phyloP scores from a whole-genome alignment of 2,888 invertebrate species.

The Belgica antarctica region DNA sequence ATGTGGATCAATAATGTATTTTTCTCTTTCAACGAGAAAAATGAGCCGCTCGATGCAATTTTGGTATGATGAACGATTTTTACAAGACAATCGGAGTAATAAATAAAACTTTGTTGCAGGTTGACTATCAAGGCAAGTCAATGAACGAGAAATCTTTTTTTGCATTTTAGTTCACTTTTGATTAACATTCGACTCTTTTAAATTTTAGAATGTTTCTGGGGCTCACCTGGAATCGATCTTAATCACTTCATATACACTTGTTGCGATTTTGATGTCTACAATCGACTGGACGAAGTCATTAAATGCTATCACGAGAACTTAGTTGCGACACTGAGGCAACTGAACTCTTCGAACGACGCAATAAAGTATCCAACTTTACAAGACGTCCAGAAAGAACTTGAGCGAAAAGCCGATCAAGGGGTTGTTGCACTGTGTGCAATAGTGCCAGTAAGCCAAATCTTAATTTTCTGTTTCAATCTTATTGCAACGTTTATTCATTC shows the following conservation, averaged over 20 bases:
- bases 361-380: conserved; percentile 49
- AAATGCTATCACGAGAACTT: conserved; percentile 47
- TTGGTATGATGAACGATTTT: conserved; percentile 49
- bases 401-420: conserved; percentile 49
- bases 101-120: conserved; percentile 45
- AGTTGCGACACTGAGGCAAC: conserved; percentile 46
- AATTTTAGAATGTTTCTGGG: conserved; percentile 50
- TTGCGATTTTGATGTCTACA: conserved; percentile 48
- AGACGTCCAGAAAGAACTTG: conserved; percentile 48
- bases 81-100: background rate
- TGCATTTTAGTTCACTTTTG: conserved; percentile 47
- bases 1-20: conserved; percentile 57
- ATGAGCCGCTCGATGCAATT: conserved; percentile 51
- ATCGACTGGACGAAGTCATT: conserved; percentile 47
- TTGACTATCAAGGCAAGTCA: conserved; percentile 50
- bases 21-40: conserved; percentile 52
- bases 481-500: too few relatives aligned
- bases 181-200: too few relatives aligned
- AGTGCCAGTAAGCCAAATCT: too few relatives aligned
- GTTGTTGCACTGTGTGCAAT: conserved; percentile 48
- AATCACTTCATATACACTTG: conserved; percentile 50
- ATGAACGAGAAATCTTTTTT: too few relatives aligned
- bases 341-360: conserved; percentile 48
- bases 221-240: conserved; percentile 51
- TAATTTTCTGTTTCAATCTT: too few relatives aligned